Evolutionary conservation across 2,113 vertebrate species (phyloP), one percentile per base, ranked within the genome.

Genomic region (Anser cygnoides): DNA sequence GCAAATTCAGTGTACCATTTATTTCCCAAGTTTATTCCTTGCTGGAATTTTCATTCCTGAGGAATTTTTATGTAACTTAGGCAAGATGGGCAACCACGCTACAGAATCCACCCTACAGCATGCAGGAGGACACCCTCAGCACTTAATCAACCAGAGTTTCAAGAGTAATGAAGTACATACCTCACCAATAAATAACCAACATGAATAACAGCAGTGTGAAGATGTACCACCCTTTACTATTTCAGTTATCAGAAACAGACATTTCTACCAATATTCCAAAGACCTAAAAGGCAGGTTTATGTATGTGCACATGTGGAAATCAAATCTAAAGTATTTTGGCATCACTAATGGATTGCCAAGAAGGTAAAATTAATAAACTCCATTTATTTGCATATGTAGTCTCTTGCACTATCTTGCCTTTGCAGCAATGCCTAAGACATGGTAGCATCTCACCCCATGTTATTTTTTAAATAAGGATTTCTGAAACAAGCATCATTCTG

Each of bases 1-100:
- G 90, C 76, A 95, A 96, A 92, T 68, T 90, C 79, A 86, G 77
- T 37, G 75, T 71, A 85, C 75, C 75, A 92, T 94, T 87, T 94
- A 90, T 90, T 71, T 92, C 85, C 79, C 58, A 77, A 95, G 72
- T 90, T 91, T 79, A 75, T 28, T 87, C 33, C 18, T 88, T 49
- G 23, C 76, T 16, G 11, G 49, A 76, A 8, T 73, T 75, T 41
- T 70, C 11, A 20, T 70, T 93, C 62, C 54, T 62, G 84, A 94
- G 66, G 90, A 82, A 77, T 70, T 95, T 75, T 52, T 78, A 14
- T 66, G 73, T 77, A 41, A 37, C 39, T 72, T 84, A 84, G n/a
- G 49, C 14, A 81, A 88, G 82, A 80, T 0, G 0, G 7, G 54
- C 3, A 2, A 58, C 15, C 31, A 58, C 19, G 22, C 37, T 50